phyloP scores from a whole-genome alignment of 1,140 invertebrate species.

The Streblospio benedicti region DNA sequence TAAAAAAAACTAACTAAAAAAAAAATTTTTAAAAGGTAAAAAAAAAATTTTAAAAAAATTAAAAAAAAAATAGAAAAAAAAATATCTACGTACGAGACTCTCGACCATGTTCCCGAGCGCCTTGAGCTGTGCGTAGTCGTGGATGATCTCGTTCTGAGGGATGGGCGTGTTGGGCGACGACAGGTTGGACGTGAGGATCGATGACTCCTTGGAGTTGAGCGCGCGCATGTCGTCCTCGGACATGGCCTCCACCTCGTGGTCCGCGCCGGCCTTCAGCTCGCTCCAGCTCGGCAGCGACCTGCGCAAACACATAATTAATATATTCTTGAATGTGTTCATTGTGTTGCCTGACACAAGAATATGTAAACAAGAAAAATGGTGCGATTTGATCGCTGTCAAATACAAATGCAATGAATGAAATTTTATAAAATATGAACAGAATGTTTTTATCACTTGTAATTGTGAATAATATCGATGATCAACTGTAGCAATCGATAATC shows the following conservation, averaged over 20 bases:
- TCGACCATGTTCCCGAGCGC: slow-evolving; percentile 82
- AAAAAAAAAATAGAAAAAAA: too few relatives aligned
- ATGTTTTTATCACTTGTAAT: background rate
- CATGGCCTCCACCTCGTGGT: slow-evolving; percentile 30
- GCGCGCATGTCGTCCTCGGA: slow-evolving; percentile 63
- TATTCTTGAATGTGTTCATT: too few relatives aligned
- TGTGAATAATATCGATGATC: too few relatives aligned
- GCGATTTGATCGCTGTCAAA: too few relatives aligned
- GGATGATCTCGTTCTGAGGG: slow-evolving; percentile 72
- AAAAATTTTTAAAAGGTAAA: too few relatives aligned
- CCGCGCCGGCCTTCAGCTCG: slow-evolving; percentile 56
- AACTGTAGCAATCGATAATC: too few relatives aligned
- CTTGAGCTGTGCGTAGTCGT: slow-evolving; percentile 65
- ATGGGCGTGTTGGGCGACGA: slow-evolving; percentile 64
- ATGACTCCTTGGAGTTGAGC: slow-evolving; percentile 77
- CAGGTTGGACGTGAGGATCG: slow-evolving; percentile 79
- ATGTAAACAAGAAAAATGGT: too few relatives aligned
- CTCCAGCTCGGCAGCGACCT: slow-evolving; percentile 76
- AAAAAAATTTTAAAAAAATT: too few relatives aligned
- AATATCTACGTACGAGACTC: slow-evolving; percentile 69
- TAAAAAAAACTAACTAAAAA: too few relatives aligned
- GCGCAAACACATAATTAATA: slow-evolving; percentile 17
- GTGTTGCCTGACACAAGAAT: background rate
- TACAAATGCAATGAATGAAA: too few relatives aligned
- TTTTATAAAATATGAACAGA: too few relatives aligned